Evolutionary conservation across 2,888 invertebrate species (phyloP), one percentile per base, ranked within the genome.

Genomic region (Thereva nobilitata): DNA sequence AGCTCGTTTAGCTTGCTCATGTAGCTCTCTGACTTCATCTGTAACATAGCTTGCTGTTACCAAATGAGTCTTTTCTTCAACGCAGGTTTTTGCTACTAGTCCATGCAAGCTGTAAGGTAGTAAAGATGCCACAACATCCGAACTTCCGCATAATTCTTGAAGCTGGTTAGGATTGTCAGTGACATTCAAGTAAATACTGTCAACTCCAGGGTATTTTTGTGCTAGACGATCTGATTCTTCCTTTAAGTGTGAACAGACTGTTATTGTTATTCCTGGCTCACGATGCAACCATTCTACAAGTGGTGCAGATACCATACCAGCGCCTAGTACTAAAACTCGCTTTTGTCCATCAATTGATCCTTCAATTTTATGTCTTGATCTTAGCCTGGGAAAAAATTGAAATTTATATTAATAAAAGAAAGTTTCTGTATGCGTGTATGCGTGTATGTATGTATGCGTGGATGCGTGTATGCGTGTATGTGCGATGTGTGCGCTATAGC

Each of bases 31-130:
- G 73, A 99, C 91, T 75, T 91, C 89, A 1, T 93, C 90, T 8
- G 91, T 90, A 66, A 94, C 87, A 76, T 99, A 99, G 69, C 96
- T 97, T 0, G 97, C 97, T 0, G 99, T 99, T 12, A 99, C 96
- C 88, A 99, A 88, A 78, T 99, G 94, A 0, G 90, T 91, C 70
- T 88, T 87, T 69, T 90, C 86, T n/a, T 86, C 85, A 61, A 99
- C 91, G 77, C 98, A 99, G 12, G 89, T 87, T 74, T 88, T 86
- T 0, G 97, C 98, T 3, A 92, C 88, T 4, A 89, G 83, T 0
- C 93, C 91, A 78, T 99, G 99, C 41, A 97, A 84, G 10, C 88
- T 85, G 76, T 95, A 97, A 0, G 99, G 99, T 54, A 99, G 82
- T 50, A 99, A 84, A 0, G 98, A 96, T 5, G 94, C 85, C 0